Conservation (phyloP, 2,888 invertebrate genomes). For the Leptinotarsa peninsularis region DNA sequence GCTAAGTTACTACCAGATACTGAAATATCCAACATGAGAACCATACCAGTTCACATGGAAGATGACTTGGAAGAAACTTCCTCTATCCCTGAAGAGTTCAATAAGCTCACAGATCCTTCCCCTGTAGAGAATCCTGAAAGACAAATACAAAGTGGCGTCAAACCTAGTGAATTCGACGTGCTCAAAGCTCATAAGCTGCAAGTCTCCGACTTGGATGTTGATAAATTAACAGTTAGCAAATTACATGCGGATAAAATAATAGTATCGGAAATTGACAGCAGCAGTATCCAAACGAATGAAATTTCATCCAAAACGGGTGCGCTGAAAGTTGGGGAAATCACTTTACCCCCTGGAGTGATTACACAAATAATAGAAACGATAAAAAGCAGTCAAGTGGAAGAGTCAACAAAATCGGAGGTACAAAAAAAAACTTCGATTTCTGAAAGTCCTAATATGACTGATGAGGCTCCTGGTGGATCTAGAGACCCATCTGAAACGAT, state of each 20-base stretch:
- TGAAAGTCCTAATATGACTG: conserved; percentile 21
- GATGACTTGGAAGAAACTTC: conserved; percentile 59
- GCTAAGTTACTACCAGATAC: conserved; percentile 56
- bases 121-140: conserved; percentile 23
- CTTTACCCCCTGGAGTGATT: conserved; percentile 76
- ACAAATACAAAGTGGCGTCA: conserved; percentile 6
- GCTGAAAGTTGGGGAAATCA: conserved; percentile 76
- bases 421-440: conserved; percentile 65
- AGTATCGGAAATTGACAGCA: conserved; percentile 85
- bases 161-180: conserved; percentile 58
- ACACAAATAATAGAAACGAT: conserved; percentile 71
- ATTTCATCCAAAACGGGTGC: conserved; percentile 78
- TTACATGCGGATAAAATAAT: conserved; percentile 83
- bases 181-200: conserved; percentile 74
- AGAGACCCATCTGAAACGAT: background rate
- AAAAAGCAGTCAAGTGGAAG: conserved; percentile 54
- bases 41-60: conserved; percentile 56
- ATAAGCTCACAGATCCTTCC: conserved; percentile 56
- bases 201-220: conserved; percentile 82
- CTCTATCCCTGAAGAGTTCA: conserved; percentile 60
- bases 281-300: conserved; percentile 78
- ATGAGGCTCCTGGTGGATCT: background rate
- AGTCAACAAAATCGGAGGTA: conserved; percentile 37
- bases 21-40: conserved; percentile 54
- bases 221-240: conserved; percentile 81